A percentile compares a stretch with the other conserved stretches of the same genome.
Evolutionary conservation across 2,888 invertebrate genomes (phyloP).

Genomic region (Podotricha telesiphe): DNA sequence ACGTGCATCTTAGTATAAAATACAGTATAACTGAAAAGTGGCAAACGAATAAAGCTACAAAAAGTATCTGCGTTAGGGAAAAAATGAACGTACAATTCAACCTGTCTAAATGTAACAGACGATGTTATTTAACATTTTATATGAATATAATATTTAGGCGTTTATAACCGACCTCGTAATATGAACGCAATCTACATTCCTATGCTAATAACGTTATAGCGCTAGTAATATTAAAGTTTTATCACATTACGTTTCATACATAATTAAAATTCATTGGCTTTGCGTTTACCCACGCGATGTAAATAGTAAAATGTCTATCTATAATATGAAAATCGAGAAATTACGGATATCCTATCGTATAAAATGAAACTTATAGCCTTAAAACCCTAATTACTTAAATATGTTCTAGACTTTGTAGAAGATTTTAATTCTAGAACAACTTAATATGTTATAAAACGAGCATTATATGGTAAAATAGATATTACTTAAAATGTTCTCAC

Average conservation of each 20-base stretch:
- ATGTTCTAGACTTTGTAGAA: background rate
- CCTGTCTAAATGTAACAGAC: background rate
- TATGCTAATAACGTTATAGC: conserved; percentile 36
- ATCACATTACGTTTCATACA: conserved; percentile 28
- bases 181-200: conserved; percentile 38
- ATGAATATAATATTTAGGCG: conserved; percentile 16
- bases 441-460: conserved; percentile 2
- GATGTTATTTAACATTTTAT: background rate
- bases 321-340: conserved; percentile 1
- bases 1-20: too few relatives aligned
- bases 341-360: conserved; percentile 8
- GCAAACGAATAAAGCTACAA: too few relatives aligned
- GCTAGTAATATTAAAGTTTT: conserved; percentile 30
- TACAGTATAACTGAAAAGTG: too few relatives aligned
- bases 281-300: conserved; percentile 1
- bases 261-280: conserved; percentile 30
- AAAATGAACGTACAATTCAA: too few relatives aligned
- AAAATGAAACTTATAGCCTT: conserved; percentile 1
- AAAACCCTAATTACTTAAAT: background rate
- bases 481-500: background rate
- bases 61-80: too few relatives aligned
- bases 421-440: background rate
- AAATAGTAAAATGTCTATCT: conserved; percentile 22
- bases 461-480: background rate
- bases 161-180: conserved; percentile 30